These are phyloP conservation scores for Labia minor DNA, from an alignment of 2,888 invertebrate species.

Conservation along the genomic window DNA sequence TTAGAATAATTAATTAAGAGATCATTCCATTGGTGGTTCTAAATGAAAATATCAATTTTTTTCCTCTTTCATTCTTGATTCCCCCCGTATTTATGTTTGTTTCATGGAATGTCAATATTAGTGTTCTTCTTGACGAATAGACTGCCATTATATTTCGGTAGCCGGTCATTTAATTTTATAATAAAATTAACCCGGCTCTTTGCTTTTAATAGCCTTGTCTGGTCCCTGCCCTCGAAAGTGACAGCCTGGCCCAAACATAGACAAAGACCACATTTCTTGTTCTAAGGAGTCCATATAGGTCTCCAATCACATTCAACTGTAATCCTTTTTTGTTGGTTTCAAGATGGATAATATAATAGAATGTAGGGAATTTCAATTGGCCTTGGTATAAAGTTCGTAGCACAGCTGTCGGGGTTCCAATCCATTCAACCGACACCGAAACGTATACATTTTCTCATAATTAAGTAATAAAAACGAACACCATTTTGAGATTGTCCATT, in stretches of 20 bases:
- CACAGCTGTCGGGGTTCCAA: background rate
- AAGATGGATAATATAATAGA: constrained; percentile 7
- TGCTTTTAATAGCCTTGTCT: constrained; percentile 13
- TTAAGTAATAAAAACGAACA: background rate
- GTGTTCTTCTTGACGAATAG: too few relatives aligned
- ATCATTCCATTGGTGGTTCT: too few relatives aligned
- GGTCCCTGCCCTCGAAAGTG: background rate
- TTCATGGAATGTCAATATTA: too few relatives aligned
- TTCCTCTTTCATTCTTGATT: too few relatives aligned
- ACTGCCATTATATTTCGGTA: too few relatives aligned
- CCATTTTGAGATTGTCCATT: background rate
- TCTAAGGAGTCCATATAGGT: background rate
- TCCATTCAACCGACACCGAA: background rate
- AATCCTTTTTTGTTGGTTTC: background rate
- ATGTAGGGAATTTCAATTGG: background rate
- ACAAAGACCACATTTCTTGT: constrained; percentile 1
- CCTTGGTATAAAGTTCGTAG: background rate
- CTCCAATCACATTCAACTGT: constrained; percentile 4
- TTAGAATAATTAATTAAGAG: too few relatives aligned
- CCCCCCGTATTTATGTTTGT: too few relatives aligned
- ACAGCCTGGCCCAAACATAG: background rate
- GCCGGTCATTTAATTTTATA: too few relatives aligned
- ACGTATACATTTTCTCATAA: background rate
- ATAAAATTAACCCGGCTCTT: too few relatives aligned
- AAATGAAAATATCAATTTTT: too few relatives aligned